Conservation (phyloP, 2,113 vertebrate genomes). For the Elephantulus edwardii region DNA sequence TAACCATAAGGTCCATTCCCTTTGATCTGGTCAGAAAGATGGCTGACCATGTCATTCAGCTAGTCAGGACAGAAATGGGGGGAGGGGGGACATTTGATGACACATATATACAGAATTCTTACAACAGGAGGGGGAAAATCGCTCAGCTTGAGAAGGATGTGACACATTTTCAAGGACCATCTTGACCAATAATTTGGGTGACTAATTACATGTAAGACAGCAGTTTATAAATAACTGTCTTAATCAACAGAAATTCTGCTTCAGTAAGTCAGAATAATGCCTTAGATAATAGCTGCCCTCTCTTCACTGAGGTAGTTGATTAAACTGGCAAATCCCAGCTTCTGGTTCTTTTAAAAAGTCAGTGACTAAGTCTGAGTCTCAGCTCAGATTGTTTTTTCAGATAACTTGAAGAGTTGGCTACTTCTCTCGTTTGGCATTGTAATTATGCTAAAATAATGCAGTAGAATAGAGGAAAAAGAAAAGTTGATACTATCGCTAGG, state of each 20-base stretch:
- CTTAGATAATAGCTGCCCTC: background rate
- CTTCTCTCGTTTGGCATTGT: background rate
- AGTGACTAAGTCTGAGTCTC: background rate
- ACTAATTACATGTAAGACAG: background rate
- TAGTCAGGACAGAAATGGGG: background rate
- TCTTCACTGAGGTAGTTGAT: background rate
- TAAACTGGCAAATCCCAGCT: background rate
- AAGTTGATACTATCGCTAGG: background rate
- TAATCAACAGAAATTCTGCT: background rate
- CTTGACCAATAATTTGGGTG: background rate
- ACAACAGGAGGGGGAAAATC: background rate
- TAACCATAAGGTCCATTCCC: background rate
- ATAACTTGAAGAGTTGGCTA: background rate
- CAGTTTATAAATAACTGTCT: background rate
- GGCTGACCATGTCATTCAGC: background rate
- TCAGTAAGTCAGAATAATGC: background rate
- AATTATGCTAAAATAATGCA: slow-evolving; percentile 7
- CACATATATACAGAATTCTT: background rate
- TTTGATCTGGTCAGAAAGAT: background rate
- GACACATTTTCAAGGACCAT: background rate
- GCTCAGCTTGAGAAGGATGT: background rate
- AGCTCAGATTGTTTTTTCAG: slow-evolving; percentile 1
- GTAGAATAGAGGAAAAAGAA: background rate
- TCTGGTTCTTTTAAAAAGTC: background rate
- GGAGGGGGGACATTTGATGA: background rate